phyloP scores from a whole-genome alignment of 2,113 vertebrate species.

The Callionymus lyra region DNA sequence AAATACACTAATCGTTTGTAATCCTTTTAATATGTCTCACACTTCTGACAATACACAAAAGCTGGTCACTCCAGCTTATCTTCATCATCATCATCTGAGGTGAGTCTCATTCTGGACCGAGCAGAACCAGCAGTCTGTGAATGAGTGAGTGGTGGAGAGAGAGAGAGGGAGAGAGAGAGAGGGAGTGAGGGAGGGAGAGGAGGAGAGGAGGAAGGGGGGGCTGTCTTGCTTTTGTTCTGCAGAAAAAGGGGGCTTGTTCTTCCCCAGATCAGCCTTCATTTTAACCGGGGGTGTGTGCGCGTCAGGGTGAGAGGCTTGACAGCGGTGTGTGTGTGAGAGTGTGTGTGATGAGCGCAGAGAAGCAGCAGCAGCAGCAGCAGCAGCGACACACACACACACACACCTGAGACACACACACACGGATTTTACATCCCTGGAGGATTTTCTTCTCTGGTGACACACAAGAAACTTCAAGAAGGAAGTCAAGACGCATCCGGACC shows the following conservation, averaged over 20 bases:
- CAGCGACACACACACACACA: too few species aligned
- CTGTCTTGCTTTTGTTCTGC: conserved; percentile 65
- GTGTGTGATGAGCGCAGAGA: conserved; percentile 62
- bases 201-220: neutral
- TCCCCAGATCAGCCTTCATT: conserved; percentile 65
- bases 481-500: too few species aligned
- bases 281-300: conserved; percentile 60
- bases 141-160: too few species aligned
- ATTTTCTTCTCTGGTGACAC: too few species aligned
- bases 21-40: conserved; percentile 72
- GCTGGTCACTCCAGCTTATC: conserved; percentile 18
- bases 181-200: neutral
- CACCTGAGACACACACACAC: too few species aligned
- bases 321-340: conserved; percentile 21
- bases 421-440: too few species aligned
- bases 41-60: conserved; percentile 67
- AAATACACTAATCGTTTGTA: conserved; percentile 64
- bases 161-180: too few species aligned
- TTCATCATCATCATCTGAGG: too few species aligned
- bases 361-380: conserved; percentile 34
- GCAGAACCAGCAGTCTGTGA: too few species aligned
- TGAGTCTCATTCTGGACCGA: too few species aligned
- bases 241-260: conserved; percentile 70
- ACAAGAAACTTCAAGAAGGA: too few species aligned
- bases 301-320: conserved; percentile 49